Base-by-base conservation (phyloP, 2,888 invertebrate species). In the Melolontha melolontha region DNA sequence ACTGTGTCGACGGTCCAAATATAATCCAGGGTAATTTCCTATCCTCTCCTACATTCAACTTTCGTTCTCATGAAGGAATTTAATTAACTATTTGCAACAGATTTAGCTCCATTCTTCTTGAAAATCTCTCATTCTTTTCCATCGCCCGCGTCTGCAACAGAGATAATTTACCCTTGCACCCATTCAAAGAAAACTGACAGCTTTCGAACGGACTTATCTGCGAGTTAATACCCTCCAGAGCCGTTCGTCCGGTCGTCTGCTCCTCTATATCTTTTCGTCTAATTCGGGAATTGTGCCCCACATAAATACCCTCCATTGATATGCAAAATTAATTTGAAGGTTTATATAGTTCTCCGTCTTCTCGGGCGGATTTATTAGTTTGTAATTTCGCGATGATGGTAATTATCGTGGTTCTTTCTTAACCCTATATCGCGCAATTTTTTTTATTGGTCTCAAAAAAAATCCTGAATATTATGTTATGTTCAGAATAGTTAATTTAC, bases 51-150 rank as follows among this genome's bases (percentile, higher is more conserved):
- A 16, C 5, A 27, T 12, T 14, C 29, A 12, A 14, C 34, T 52
- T 34, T 8, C n/a, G 12, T 5, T 34, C n/a, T 52, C 34, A 52
- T 52, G 54, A 64, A 64, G 52, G 54, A 64, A 64, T 64, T 64
- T 64, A 64, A 64, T 64, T 64, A 64, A 64, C 64, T 64, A 64
- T 64, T 64, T 52, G 64, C 64, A 52, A 64, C 64, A 52, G 64
- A 42, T 52, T 54, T 39, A 42, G 64, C 52, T 49, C 17, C 47
- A 49, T 16, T 49, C 39, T 29, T 34, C 14, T 34, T 11, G n/a
- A 5, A 14, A 51, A 11, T 17, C 27, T 22, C 51, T 27, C 52
- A 27, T 10, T 50, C 22, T 27, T 50, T 16, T 27, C 22, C n/a
- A n/a, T 27, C 52, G n/a, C 34, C 29, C 34, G 54, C 27, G 54